Conservation (phyloP, 2,113 vertebrate species). For the Casuarius casuarius region DNA sequence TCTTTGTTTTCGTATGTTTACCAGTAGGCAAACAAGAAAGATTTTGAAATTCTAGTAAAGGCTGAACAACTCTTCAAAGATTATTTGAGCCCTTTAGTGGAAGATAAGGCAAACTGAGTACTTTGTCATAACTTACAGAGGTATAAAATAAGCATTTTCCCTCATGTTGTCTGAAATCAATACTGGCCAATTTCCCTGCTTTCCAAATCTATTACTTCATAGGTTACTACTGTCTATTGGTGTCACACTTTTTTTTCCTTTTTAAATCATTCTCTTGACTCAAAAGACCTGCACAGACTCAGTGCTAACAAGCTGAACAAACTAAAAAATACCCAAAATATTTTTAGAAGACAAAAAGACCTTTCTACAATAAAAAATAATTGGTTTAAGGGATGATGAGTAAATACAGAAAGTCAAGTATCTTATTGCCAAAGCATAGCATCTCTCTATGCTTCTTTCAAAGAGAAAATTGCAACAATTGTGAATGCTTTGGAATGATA, state of each 20-base stretch:
- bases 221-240: not conserved
- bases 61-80: not conserved
- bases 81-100: not conserved
- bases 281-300: not conserved
- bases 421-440: not conserved
- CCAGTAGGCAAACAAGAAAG: not conserved
- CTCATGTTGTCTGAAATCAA: not conserved
- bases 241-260: not conserved
- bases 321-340: not conserved
- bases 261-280: not conserved
- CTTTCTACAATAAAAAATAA: not conserved
- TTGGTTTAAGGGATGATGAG: not conserved
- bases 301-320: not conserved
- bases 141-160: not conserved
- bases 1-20: not conserved
- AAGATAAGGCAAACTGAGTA: not conserved
- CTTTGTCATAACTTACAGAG: not conserved
- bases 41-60: not conserved
- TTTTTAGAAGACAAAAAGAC: not conserved
- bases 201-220: constrained; percentile 9
- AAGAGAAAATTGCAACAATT: not conserved
- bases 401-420: not conserved
- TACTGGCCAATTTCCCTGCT: not conserved
- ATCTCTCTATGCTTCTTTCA: not conserved
- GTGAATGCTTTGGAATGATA: not conserved